Conservation (phyloP, 2,888 invertebrate genomes). For the Frankliniella intonsa region DNA sequence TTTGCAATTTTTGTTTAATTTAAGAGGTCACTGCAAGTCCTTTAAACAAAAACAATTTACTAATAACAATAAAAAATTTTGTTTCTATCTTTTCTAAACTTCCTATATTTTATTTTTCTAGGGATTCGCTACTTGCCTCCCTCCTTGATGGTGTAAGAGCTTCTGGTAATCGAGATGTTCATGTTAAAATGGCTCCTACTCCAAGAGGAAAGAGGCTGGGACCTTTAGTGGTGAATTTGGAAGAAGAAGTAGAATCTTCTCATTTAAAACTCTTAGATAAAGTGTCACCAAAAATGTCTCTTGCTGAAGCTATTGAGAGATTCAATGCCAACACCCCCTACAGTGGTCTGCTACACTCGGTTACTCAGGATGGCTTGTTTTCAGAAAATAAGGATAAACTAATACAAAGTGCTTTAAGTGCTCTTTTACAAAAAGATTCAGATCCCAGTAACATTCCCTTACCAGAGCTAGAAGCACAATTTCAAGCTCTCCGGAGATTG, state of each 20-base stretch:
- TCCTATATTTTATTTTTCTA: slow-evolving; percentile 42
- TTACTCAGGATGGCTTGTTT: slow-evolving; percentile 93
- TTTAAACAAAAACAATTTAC: neutral
- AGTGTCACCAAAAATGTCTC: slow-evolving; percentile 59
- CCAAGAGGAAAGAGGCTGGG: slow-evolving; percentile 83
- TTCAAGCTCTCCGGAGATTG: slow-evolving; percentile 86
- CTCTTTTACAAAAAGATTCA: slow-evolving; percentile 69
- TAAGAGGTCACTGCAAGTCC: neutral
- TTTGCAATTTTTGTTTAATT: slow-evolving; percentile 44
- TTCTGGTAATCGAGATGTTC: slow-evolving; percentile 94
- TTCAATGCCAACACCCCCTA: slow-evolving; percentile 98
- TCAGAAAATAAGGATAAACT: slow-evolving; percentile 97
- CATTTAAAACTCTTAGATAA: slow-evolving; percentile 75
- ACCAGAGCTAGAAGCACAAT: slow-evolving; percentile 83
- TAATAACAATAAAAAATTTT: slow-evolving; percentile 16
- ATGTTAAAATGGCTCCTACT: slow-evolving; percentile 81
- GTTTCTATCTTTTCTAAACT: slow-evolving; percentile 20
- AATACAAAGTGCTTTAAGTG: slow-evolving; percentile 83
- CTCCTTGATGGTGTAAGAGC: slow-evolving; percentile 94
- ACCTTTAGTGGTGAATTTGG: slow-evolving; percentile 83
- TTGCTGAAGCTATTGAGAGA: slow-evolving; percentile 79
- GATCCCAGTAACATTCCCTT: slow-evolving; percentile 57
- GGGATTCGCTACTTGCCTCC: slow-evolving; percentile 93
- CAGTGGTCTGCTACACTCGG: slow-evolving; percentile 92
- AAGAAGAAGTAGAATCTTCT: slow-evolving; percentile 90